A percentile compares a stretch with the other conserved stretches of the same genome.
phyloP scores from a whole-genome alignment of 2,113 vertebrate genomes.

The Pelobates fuscus region DNA sequence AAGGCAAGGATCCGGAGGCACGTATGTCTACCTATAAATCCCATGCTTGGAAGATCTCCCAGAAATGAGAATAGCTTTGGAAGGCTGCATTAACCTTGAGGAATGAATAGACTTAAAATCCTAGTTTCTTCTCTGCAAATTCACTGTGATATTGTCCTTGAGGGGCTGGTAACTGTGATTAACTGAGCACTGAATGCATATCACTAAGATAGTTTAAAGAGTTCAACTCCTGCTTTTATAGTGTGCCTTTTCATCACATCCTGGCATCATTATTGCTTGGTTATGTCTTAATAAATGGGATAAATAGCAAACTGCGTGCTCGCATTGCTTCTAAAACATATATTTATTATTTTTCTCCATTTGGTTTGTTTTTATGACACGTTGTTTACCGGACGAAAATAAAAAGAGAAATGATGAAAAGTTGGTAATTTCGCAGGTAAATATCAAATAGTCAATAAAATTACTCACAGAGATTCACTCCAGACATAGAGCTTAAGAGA shows the following conservation, averaged over 20 bases:
- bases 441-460: no score
- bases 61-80: constrained; percentile 41
- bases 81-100: constrained; percentile 44
- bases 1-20: constrained; percentile 26
- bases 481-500: no score
- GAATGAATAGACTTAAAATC: constrained; percentile 38
- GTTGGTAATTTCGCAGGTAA: no score
- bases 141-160: constrained; percentile 24
- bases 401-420: no score
- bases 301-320: no score
- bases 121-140: constrained; percentile 19
- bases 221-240: neutral
- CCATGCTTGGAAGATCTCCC: constrained; percentile 32
- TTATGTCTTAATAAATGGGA: no score
- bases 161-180: constrained; percentile 21
- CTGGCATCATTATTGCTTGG: neutral
- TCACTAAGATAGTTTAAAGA: neutral
- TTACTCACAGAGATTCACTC: no score
- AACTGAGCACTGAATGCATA: constrained; percentile 11
- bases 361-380: no score
- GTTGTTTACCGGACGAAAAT: no score
- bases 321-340: no score
- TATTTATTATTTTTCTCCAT: no score
- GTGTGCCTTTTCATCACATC: neutral
- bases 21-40: constrained; percentile 46